Evolutionary conservation across 2,797 vertebrate species (phyloP).

Genomic region (Coregonus sp.): DNA sequence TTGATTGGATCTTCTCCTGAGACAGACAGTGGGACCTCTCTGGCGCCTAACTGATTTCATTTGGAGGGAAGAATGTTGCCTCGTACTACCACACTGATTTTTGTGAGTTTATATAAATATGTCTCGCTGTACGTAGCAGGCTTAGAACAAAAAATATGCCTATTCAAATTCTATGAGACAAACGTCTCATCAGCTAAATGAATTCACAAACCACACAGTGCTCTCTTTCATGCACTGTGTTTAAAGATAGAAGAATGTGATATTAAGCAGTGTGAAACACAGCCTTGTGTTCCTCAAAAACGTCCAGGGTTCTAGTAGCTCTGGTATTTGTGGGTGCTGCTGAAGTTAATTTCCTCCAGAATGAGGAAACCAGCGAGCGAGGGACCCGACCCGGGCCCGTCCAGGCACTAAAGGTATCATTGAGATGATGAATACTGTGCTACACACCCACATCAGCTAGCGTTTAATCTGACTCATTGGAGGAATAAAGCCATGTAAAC

Average conservation of each 20-base stretch:
- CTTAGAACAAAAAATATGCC: slow-evolving; percentile 20
- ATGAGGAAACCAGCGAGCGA: slow-evolving; percentile 21
- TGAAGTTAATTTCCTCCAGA: slow-evolving; percentile 70
- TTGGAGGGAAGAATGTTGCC: slow-evolving; percentile 46
- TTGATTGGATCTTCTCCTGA: slow-evolving; percentile 60
- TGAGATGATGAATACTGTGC: slow-evolving; percentile 68
- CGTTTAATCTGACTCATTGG: slow-evolving; percentile 73
- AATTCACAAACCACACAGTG: not conserved
- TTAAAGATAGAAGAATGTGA: too few relatives aligned
- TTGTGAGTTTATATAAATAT: not conserved
- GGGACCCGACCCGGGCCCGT: slow-evolving; percentile 25
- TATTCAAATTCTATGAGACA: not conserved
- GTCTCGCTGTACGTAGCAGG: slow-evolving; percentile 12
- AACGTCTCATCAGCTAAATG: not conserved
- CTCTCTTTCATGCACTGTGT: not conserved
- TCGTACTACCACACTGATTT: slow-evolving; percentile 54
- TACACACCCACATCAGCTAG: slow-evolving; percentile 41
- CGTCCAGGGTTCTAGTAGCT: not conserved
- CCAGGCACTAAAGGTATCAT: slow-evolving; percentile 68
- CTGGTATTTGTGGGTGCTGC: not conserved
- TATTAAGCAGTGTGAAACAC: slow-evolving; percentile 37
- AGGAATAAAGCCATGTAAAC: slow-evolving; percentile 67
- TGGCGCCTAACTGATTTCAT: slow-evolving; percentile 41
- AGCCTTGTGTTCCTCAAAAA: slow-evolving; percentile 22
- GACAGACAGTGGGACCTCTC: slow-evolving; percentile 46